phyloP scores from a whole-genome alignment of 2,888 invertebrate species.

The Mimachlamys varia region DNA sequence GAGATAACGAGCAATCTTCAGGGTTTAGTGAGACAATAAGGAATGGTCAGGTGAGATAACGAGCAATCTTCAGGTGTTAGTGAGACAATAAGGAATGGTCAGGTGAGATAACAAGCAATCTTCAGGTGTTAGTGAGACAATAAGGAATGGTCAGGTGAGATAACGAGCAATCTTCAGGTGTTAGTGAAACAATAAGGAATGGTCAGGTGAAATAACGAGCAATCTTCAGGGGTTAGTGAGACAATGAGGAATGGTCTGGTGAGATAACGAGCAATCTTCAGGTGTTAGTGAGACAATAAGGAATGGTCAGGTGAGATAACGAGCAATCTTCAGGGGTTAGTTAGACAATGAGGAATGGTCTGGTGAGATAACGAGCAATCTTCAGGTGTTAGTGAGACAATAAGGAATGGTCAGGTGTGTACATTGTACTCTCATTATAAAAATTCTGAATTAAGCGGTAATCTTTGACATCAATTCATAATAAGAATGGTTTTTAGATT shows the following conservation, averaged over 20 bases:
- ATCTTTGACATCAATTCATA: too few relatives aligned
- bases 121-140: slow-evolving; percentile 61
- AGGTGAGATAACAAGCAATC: slow-evolving; percentile 13
- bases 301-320: slow-evolving; percentile 17
- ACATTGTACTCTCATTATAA: background rate
- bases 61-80: slow-evolving; percentile 60
- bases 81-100: slow-evolving; percentile 40
- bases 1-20: slow-evolving; percentile 19
- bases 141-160: slow-evolving; percentile 29
- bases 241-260: slow-evolving; percentile 37
- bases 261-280: slow-evolving; percentile 45
- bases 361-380: slow-evolving; percentile 19
- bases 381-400: too few relatives aligned
- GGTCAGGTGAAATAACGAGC: slow-evolving; percentile 29
- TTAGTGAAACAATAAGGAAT: slow-evolving; percentile 48
- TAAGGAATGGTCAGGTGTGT: slow-evolving; percentile 36
- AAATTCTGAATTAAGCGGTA: too few relatives aligned
- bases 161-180: slow-evolving; percentile 56
- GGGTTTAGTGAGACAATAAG: slow-evolving; percentile 51
- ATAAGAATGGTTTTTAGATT: too few relatives aligned
- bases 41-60: slow-evolving; percentile 17
- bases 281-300: slow-evolving; percentile 57
- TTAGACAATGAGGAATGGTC: slow-evolving; percentile 40
- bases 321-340: slow-evolving; percentile 60
- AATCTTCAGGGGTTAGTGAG: slow-evolving; percentile 61